Evolutionary conservation across 1,140 invertebrate species (phyloP).

Genomic region (Elymnias hypermnestra): DNA sequence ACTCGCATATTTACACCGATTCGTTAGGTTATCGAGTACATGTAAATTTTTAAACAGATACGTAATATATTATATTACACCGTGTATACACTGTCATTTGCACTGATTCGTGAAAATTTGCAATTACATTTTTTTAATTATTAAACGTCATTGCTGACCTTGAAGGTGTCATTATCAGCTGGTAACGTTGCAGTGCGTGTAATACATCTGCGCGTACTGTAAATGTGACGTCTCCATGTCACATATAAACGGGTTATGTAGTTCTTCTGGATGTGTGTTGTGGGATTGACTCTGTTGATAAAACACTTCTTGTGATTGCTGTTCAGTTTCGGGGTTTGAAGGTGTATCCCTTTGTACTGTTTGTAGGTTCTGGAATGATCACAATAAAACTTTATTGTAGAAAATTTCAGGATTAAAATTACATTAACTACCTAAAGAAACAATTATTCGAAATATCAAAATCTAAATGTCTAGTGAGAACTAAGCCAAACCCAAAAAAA

Average conservation of each 20-base stretch:
- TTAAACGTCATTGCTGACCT: conserved; percentile 5
- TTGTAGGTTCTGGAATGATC: conserved; percentile 9
- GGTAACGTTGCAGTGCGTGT: conserved; percentile 35
- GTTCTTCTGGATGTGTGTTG: not conserved
- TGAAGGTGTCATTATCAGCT: conserved; percentile 35
- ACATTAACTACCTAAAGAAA: not conserved
- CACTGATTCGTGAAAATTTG: not conserved
- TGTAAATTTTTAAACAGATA: too few relatives aligned
- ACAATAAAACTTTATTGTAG: too few relatives aligned
- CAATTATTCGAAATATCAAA: too few relatives aligned
- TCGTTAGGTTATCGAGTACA: too few relatives aligned
- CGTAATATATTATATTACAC: too few relatives aligned
- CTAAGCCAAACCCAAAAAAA: too few relatives aligned
- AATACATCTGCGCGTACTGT: conserved; percentile 26
- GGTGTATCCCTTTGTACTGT: conserved; percentile 4
- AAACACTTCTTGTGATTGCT: conserved; percentile 6
- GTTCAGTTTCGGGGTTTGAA: conserved; percentile 7
- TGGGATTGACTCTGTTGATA: conserved; percentile 11
- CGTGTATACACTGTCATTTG: too few relatives aligned
- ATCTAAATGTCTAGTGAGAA: too few relatives aligned
- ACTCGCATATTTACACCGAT: too few relatives aligned
- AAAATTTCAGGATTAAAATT: too few relatives aligned
- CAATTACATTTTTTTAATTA: not conserved
- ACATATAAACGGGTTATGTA: not conserved
- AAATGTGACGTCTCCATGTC: conserved; percentile 7